phyloP scores from a whole-genome alignment of 1,140 invertebrate species.

The Trichoplusia ni region DNA sequence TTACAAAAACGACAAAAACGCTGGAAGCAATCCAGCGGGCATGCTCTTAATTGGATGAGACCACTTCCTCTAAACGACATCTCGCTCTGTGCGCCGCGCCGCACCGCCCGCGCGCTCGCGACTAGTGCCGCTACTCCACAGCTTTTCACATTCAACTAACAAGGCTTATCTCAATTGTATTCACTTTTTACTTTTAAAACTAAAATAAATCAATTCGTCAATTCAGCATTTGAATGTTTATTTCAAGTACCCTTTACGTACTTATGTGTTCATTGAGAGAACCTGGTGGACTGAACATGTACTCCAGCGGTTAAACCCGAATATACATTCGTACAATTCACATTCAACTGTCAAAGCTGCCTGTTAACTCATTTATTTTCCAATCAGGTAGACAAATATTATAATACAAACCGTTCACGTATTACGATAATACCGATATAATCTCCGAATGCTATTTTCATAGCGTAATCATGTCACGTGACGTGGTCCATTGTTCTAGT shows the following conservation, averaged over 20 bases:
- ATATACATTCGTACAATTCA: no score
- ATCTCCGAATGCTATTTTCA: constrained; percentile 43
- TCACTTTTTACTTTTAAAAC: neutral
- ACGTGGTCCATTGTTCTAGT: constrained; percentile 43
- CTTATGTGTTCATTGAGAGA: neutral
- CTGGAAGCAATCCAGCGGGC: constrained; percentile 71
- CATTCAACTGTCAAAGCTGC: neutral
- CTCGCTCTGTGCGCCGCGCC: constrained; percentile 36
- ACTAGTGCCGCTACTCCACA: constrained; percentile 35
- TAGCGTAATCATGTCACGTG: constrained; percentile 44
- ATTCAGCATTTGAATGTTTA: neutral
- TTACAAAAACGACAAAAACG: constrained; percentile 75
- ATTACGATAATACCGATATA: constrained; percentile 38
- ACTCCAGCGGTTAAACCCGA: no score
- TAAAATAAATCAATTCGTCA: no score
- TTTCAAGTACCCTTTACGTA: no score
- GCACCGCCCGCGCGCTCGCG: neutral
- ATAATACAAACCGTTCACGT: constrained; percentile 36
- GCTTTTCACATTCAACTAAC: constrained; percentile 49
- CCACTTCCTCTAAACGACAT: constrained; percentile 75
- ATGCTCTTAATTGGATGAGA: constrained; percentile 79
- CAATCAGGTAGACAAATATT: constrained; percentile 29
- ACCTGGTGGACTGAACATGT: neutral
- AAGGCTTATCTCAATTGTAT: constrained; percentile 13
- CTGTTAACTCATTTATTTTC: constrained; percentile 16